Conservation (phyloP, 2,113 vertebrate genomes). For the Thunnus thynnus region DNA sequence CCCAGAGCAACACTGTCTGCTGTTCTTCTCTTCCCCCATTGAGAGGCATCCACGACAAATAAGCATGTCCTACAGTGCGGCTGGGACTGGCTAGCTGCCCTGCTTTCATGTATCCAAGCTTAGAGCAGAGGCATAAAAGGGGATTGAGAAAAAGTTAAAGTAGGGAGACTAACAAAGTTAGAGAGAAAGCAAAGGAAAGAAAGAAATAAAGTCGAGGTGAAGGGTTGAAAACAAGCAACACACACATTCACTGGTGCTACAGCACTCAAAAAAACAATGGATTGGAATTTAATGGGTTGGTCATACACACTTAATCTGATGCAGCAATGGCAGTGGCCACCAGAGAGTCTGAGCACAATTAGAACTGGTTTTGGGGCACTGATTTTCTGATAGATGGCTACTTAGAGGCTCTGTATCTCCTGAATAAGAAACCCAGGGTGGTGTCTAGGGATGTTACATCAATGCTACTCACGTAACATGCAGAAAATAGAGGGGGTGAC, state of each 20-base stretch:
- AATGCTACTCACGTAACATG: conserved; percentile 78
- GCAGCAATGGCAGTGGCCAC: conserved; percentile 67
- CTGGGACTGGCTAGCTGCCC: conserved; percentile 42
- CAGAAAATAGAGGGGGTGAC: conserved; percentile 71
- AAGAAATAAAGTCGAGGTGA: conserved; percentile 25
- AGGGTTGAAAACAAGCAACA: conserved; percentile 48
- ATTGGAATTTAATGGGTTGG: conserved; percentile 70
- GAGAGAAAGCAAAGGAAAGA: conserved; percentile 22
- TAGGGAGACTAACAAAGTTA: conserved; percentile 42
- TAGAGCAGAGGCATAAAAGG: neutral
- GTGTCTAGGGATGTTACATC: conserved; percentile 68
- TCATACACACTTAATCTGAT: conserved; percentile 73
- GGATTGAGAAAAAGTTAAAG: conserved; percentile 44
- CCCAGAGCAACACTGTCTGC: conserved; percentile 67
- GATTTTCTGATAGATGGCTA: conserved; percentile 80
- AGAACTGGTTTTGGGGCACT: conserved; percentile 76
- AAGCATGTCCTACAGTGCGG: conserved; percentile 63
- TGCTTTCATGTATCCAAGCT: conserved; percentile 59
- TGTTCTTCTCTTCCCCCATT: conserved; percentile 51
- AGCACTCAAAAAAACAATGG: conserved; percentile 57
- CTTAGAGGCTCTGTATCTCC: conserved; percentile 70
- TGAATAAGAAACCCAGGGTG: conserved; percentile 74
- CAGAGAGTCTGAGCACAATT: conserved; percentile 75
- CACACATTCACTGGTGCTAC: conserved; percentile 36
- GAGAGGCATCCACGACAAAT: conserved; percentile 71